Evolutionary conservation across 2,888 invertebrate species (phyloP), one percentile per base, ranked within the genome.

Genomic region (Pyrgus malvae): DNA sequence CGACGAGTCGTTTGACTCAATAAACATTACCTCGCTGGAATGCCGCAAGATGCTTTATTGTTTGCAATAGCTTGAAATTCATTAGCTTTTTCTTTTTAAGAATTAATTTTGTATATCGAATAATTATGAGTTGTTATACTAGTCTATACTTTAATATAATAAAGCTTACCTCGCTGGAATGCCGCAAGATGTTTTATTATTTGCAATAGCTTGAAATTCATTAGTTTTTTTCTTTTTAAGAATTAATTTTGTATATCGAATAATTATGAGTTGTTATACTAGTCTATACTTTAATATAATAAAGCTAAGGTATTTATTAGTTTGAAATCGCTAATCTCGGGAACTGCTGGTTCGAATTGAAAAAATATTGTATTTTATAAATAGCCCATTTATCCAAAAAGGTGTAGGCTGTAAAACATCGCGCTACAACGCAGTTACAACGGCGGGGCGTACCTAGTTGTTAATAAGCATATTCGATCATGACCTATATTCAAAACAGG

Each of bases 1-100:
- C 17, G 11, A 16, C 5, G 25, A 48, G 27, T 27, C 35, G 16
- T 14, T 41, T 8, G 7, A 19, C n/a, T 19, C 11, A 31, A 21
- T 31, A 35, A 19, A n/a, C 46, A 33, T 14, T 25, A 8, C 25
- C 23, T 23, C 17, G 23, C 17, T 8, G 11, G 17, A 1, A 29
- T 35, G 16, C 16, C 16, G 23, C 14, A 21, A 49, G 1, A 5
- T 41, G 3, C 27, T 40, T 25, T 17, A 12, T 14, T 38, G 48
- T 48, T 48, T 17, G 38, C 27, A 29, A 38, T 23, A 23, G 16
- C 19, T 19, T 7, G 14, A 19, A 19, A 49, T 38, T 40, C 31
- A 46, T 14, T 31, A 3, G 38, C 19, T 17, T 48, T 37, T 27
- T 3, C 17, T 3, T 5, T n/a, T 11, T 27, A 8, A 27, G 9